Conservation (phyloP, 2,888 invertebrate genomes). For the Halictus quadricinctus region DNA sequence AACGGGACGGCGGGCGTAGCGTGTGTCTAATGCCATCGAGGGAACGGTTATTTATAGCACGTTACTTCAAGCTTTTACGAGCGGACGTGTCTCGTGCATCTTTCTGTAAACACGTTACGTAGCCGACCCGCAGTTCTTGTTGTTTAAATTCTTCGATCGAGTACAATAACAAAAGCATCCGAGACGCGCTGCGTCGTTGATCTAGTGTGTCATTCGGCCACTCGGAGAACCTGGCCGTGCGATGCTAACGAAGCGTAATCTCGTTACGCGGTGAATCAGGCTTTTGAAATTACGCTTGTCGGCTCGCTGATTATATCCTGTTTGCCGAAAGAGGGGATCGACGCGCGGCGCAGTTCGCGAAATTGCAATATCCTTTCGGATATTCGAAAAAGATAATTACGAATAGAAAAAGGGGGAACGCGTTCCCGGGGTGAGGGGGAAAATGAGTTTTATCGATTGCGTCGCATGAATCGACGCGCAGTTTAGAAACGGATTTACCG, state of each 20-base stretch:
- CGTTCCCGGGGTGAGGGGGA: not conserved
- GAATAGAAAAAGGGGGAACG: not conserved
- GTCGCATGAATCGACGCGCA: not conserved
- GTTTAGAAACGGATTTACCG: not conserved
- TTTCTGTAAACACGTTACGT: conserved; percentile 5
- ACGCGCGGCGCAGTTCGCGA: not conserved
- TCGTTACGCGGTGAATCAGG: not conserved
- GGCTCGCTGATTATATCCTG: not conserved
- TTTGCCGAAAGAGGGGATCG: not conserved
- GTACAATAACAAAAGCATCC: not conserved
- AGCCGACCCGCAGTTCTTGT: not conserved
- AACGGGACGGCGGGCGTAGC: not conserved
- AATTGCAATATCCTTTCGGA: not conserved
- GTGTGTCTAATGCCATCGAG: not conserved
- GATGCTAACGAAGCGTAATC: not conserved
- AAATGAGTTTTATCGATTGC: not conserved
- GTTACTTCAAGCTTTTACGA: not conserved
- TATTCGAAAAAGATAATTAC: not conserved
- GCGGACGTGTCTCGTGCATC: conserved; percentile 1
- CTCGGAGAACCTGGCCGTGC: not conserved
- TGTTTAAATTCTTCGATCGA: not conserved
- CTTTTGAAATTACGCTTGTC: not conserved
- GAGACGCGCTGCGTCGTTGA: not conserved
- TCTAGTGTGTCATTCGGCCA: not conserved
- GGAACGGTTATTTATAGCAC: conserved; percentile 35